Percentiles rank a stretch among this genome's conserved stretches.
phyloP scores from a whole-genome alignment of 2,797 vertebrate genomes.

The Onychomys torridus region DNA sequence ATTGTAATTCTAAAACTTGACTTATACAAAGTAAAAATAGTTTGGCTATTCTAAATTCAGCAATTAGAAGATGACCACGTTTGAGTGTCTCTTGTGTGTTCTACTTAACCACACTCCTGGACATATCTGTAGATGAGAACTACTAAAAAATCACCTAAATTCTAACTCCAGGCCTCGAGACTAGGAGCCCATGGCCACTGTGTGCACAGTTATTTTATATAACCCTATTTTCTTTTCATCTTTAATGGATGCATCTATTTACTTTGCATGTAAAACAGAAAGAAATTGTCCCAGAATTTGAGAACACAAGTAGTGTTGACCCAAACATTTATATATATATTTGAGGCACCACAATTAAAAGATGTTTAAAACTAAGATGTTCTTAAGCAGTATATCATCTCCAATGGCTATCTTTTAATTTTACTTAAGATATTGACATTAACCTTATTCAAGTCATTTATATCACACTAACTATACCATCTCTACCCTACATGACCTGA shows the following conservation, averaged over 20 bases:
- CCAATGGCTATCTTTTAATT: background rate
- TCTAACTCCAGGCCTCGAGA: background rate
- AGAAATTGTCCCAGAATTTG: background rate
- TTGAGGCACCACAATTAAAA: background rate
- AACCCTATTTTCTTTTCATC: background rate
- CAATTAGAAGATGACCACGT: background rate
- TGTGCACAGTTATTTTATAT: background rate
- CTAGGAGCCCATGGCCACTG: background rate
- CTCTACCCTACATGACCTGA: background rate
- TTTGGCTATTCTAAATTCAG: background rate
- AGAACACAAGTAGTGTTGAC: background rate
- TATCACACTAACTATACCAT: background rate
- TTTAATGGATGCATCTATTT: background rate
- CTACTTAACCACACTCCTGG: background rate
- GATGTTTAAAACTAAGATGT: background rate
- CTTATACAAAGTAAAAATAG: background rate
- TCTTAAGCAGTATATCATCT: background rate
- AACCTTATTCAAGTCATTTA: background rate
- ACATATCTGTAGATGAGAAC: background rate
- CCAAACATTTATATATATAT: background rate
- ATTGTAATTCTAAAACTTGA: background rate
- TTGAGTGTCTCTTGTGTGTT: background rate
- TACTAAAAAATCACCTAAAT: background rate
- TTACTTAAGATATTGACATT: conserved; percentile 1
- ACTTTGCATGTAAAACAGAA: background rate